Evolutionary conservation across 2,888 invertebrate species (phyloP).

Genomic region (Sinohyriopsis cumingii): DNA sequence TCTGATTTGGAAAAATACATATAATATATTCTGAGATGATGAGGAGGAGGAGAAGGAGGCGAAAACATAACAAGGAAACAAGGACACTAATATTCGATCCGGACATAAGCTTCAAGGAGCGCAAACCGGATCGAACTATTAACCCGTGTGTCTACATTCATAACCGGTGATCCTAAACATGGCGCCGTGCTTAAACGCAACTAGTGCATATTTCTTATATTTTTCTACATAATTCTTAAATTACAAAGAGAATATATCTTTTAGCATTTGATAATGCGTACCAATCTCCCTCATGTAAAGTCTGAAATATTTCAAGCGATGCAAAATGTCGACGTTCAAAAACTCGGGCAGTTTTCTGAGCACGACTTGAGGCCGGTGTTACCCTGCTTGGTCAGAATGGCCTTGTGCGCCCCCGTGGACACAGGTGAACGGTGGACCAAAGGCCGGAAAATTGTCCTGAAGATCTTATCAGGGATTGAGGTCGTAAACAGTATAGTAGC

Average conservation of each 20-base stretch:
- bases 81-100: too few relatives aligned
- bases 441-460: constrained; percentile 88
- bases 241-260: constrained; percentile 22
- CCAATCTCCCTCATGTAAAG: constrained; percentile 38
- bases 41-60: too few relatives aligned
- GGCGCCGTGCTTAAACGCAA: too few relatives aligned
- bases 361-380: constrained; percentile 90
- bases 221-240: constrained; percentile 1
- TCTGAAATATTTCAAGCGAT: constrained; percentile 64
- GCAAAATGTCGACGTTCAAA: constrained; percentile 78
- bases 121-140: too few relatives aligned
- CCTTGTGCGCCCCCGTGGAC: constrained; percentile 89
- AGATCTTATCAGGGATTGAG: constrained; percentile 92
- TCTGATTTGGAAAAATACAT: too few relatives aligned
- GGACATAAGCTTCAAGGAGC: too few relatives aligned
- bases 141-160: too few relatives aligned
- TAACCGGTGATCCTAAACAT: too few relatives aligned
- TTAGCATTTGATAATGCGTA: not conserved
- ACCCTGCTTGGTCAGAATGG: constrained; percentile 93
- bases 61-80: too few relatives aligned
- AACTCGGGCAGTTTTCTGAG: constrained; percentile 82
- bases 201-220: not conserved
- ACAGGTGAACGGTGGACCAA: constrained; percentile 87
- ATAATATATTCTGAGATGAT: too few relatives aligned
- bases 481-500: constrained; percentile 95